Evolutionary conservation across 2,113 vertebrate genomes (phyloP).

Genomic region (Podarcis raffonei): DNA sequence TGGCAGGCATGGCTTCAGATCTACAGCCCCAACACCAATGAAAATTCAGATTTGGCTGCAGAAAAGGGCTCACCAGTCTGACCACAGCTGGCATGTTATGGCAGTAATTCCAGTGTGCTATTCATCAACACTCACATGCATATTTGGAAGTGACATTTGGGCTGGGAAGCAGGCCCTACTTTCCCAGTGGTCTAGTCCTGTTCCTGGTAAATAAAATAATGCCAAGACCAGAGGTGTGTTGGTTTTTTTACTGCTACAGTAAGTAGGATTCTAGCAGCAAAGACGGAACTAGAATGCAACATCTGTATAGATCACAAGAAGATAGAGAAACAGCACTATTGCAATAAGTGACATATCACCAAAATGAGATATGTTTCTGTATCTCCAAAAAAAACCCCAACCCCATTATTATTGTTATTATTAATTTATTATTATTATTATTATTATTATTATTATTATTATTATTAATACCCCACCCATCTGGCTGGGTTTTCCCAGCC

Average conservation of each 20-base stretch:
- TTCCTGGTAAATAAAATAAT: neutral
- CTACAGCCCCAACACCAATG: neutral
- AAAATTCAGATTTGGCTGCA: neutral
- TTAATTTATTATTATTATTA: too few relatives aligned
- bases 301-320: neutral
- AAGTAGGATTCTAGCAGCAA: neutral
- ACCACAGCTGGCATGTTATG: neutral
- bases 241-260: neutral
- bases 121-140: neutral
- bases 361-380: too few relatives aligned
- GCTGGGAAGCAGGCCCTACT: neutral
- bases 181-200: neutral
- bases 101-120: neutral
- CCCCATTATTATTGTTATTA: too few relatives aligned
- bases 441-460: too few relatives aligned
- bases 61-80: neutral
- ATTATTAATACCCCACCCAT: too few relatives aligned
- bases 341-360: neutral
- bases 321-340: neutral
- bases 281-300: neutral
- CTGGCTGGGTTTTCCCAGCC: too few relatives aligned
- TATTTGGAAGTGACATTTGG: neutral
- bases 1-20: neutral
- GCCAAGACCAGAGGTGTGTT: neutral
- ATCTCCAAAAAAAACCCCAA: too few relatives aligned